phyloP scores from a whole-genome alignment of 2,888 invertebrate genomes.

The Bugula neritina region DNA sequence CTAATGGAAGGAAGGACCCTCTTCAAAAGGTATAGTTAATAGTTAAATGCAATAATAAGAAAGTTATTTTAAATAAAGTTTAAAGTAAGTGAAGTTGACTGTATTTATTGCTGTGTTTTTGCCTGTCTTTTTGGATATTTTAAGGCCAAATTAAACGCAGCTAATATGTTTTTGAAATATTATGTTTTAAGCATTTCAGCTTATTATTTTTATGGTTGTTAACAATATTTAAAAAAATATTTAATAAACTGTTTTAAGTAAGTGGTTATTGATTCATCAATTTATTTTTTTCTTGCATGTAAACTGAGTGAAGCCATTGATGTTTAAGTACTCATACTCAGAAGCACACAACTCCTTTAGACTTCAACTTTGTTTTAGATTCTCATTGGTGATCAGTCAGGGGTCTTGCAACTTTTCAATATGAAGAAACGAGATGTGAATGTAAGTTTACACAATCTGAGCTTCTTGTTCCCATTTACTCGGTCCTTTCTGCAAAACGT shows the following conservation, averaged over 20 bases:
- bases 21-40: slow-evolving; percentile 63
- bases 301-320: too few species aligned
- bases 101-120: background rate
- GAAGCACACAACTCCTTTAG: too few species aligned
- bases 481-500: background rate
- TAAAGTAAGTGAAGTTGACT: background rate
- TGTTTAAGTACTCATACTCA: too few species aligned
- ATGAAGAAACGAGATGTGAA: slow-evolving; percentile 59
- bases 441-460: slow-evolving; percentile 35
- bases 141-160: too few species aligned
- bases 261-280: too few species aligned
- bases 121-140: background rate
- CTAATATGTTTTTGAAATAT: too few species aligned
- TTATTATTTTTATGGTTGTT: too few species aligned
- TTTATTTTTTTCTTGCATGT: too few species aligned
- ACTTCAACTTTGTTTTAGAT: slow-evolving; percentile 64
- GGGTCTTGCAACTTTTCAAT: slow-evolving; percentile 71
- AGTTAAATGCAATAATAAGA: background rate
- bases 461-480: too few species aligned
- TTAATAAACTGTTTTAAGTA: too few species aligned
- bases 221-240: too few species aligned
- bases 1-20: slow-evolving; percentile 58
- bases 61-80: background rate
- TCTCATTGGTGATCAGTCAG: slow-evolving; percentile 75
- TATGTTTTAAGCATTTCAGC: too few species aligned